Percentiles rank a stretch among this genome's conserved stretches.
Evolutionary conservation across 2,888 invertebrate species (phyloP).

Genomic region (Diabrotica balteata): DNA sequence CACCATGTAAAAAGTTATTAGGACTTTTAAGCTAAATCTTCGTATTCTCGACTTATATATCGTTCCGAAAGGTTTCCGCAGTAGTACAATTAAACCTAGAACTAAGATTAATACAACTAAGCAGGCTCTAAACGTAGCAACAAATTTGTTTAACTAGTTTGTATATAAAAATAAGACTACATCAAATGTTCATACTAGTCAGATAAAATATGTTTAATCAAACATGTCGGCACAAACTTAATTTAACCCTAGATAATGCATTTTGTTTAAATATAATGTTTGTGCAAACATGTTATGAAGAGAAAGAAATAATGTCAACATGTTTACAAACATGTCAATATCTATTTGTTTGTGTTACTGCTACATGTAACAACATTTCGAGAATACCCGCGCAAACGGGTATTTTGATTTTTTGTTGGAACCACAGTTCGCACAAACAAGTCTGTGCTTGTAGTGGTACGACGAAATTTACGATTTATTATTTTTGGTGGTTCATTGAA

Average conservation of each 20-base stretch:
- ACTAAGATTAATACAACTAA: too few relatives aligned
- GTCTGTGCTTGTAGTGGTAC: not conserved
- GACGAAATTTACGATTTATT: not conserved
- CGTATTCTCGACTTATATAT: too few relatives aligned
- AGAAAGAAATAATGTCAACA: too few relatives aligned
- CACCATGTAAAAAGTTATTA: too few relatives aligned
- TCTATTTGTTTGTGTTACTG: not conserved
- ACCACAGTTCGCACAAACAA: not conserved
- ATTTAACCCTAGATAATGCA: too few relatives aligned
- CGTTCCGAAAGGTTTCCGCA: too few relatives aligned
- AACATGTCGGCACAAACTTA: too few relatives aligned
- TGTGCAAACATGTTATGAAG: too few relatives aligned
- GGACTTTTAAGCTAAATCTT: too few relatives aligned
- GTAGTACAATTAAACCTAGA: too few relatives aligned
- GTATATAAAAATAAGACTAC: not conserved
- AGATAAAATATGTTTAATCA: not conserved
- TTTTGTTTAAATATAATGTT: too few relatives aligned
- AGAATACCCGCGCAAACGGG: too few relatives aligned
- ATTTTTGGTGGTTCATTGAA: not conserved
- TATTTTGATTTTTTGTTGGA: not conserved
- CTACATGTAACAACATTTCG: not conserved
- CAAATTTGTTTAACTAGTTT: conserved; percentile 4
- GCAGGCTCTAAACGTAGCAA: not conserved
- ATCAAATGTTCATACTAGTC: conserved; percentile 2
- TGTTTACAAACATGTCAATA: not conserved